A percentile compares a stretch with the other conserved stretches of the same genome.
These are phyloP conservation scores for Holcopasites calliopsidis DNA, from an alignment of 1,140 invertebrate species.

Conservation along the genomic window DNA sequence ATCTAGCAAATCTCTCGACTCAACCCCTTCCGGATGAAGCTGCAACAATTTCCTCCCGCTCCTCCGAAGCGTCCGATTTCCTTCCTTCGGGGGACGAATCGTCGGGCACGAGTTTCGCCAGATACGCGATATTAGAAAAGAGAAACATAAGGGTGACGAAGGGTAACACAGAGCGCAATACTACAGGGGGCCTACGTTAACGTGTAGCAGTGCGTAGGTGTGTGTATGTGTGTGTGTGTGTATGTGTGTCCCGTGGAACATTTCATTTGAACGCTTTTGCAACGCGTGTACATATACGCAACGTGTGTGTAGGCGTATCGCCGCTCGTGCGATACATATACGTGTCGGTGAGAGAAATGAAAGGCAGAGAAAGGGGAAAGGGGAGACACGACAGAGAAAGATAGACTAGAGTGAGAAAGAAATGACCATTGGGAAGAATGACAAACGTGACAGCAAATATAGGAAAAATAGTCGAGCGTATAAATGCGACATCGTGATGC, in stretches of 20 bases:
- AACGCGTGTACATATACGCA: neutral
- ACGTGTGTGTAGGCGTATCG: neutral
- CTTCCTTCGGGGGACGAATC: conserved; percentile 7
- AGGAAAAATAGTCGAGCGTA: conserved; percentile 58
- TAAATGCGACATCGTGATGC: conserved; percentile 64
- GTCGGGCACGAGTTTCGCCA: neutral
- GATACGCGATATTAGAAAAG: neutral
- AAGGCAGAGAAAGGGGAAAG: neutral
- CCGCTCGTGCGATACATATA: conserved; percentile 8
- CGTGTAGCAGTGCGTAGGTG: no score
- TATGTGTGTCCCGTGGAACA: neutral
- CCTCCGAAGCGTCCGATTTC: neutral
- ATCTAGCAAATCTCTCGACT: neutral
- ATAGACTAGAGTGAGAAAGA: neutral
- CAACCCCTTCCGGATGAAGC: neutral
- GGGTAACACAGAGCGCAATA: neutral
- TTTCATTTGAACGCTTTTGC: conserved; percentile 1
- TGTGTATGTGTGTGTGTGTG: no score
- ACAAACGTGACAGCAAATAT: conserved; percentile 62
- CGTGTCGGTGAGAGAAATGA: conserved; percentile 14
- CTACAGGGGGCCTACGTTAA: conserved; percentile 5
- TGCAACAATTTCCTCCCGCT: conserved; percentile 19
- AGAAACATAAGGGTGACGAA: neutral
- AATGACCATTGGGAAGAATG: conserved; percentile 36
- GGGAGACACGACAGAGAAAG: conserved; percentile 6